Conservation (phyloP, 2,888 invertebrate species). For the Calliopum simillimum region DNA sequence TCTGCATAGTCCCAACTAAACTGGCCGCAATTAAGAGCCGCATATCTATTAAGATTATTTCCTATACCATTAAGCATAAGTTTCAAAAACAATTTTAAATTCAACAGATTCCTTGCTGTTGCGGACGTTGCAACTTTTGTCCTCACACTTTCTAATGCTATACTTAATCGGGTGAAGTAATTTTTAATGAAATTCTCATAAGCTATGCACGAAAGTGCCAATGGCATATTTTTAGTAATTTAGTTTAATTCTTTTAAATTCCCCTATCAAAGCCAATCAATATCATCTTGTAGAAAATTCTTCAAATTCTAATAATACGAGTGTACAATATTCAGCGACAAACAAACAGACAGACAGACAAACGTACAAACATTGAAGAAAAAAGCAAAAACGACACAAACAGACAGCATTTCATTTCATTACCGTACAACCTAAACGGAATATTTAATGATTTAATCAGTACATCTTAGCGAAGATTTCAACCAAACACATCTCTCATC, state of each 20-base stretch:
- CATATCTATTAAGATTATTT: no score
- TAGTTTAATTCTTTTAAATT: neutral
- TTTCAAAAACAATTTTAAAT: no score
- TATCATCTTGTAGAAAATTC: constrained; percentile 25
- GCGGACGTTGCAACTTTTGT: no score
- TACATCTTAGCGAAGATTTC: constrained; percentile 26
- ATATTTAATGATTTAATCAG: constrained; percentile 63
- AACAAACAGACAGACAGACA: neutral
- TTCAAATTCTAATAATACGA: constrained; percentile 30
- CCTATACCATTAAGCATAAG: no score
- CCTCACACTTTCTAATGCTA: no score
- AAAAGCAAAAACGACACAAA: constrained; percentile 1
- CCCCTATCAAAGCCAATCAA: constrained; percentile 23
- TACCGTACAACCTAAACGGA: constrained; percentile 66
- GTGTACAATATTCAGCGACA: neutral
- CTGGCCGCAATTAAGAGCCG: no score
- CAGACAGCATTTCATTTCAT: constrained; percentile 57
- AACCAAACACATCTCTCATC: constrained; percentile 12
- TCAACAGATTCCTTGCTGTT: no score
- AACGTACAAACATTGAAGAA: neutral
- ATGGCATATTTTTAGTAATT: no score
- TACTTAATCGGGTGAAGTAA: no score
- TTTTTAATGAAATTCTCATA: no score
- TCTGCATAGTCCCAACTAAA: no score
- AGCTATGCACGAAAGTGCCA: no score